A percentile compares a stretch with the other conserved stretches of the same genome.
phyloP scores from a whole-genome alignment of 2,113 vertebrate species.

The Pontoporia blainvillei region DNA sequence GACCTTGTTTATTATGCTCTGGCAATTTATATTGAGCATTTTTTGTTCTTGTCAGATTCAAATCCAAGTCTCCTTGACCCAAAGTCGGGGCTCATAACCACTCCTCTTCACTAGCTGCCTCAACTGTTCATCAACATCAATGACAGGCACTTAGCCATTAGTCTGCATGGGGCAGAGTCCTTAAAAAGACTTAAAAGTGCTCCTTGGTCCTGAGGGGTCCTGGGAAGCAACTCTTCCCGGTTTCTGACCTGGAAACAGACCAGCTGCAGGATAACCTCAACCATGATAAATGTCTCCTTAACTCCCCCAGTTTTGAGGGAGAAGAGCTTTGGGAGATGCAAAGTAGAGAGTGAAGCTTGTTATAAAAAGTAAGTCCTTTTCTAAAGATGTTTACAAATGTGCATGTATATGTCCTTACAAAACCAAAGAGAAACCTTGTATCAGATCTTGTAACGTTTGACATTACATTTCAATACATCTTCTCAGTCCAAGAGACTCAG shows the following conservation, averaged over 20 bases:
- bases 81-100: background rate
- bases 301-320: background rate
- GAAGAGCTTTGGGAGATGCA: background rate
- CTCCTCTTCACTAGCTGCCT: background rate
- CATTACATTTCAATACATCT: background rate
- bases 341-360: background rate
- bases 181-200: background rate
- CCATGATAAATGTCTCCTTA: background rate
- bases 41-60: background rate
- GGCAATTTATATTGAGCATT: background rate
- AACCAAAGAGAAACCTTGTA: constrained; percentile 27
- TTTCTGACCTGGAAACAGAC: background rate
- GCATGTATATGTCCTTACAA: background rate
- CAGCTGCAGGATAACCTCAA: background rate
- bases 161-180: background rate
- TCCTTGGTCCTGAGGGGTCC: background rate
- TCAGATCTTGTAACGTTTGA: background rate
- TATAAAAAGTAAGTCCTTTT: background rate
- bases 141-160: background rate
- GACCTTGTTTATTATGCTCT: background rate
- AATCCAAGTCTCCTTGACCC: background rate
- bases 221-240: background rate
- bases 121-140: background rate
- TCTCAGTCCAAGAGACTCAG: background rate
- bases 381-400: constrained; percentile 12